Base-by-base conservation (phyloP, 2,888 invertebrate genomes). In the Sicus ferrugineus region DNA sequence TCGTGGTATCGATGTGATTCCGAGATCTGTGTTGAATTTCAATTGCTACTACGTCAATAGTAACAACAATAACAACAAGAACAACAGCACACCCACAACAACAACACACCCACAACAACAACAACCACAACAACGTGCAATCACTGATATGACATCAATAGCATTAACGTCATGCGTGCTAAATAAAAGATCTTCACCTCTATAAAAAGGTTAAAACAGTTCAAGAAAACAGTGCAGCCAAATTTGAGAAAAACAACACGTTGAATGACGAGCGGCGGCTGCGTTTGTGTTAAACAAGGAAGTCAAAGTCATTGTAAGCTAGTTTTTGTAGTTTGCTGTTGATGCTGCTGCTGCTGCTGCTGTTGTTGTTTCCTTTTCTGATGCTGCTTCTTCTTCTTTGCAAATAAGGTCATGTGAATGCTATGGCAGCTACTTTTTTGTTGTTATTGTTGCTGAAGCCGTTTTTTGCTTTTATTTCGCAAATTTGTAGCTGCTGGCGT, bases 381-480 rank as follows among this genome's bases (percentile, higher is more conserved):
- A 5, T 34, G 5, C 38, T 34, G 11, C 38, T 34, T 34, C 11
- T 9, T 34, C 11, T 52, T 16, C 28, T 34, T 30, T 48, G 63
- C 63, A 63, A 63, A 63, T 48, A 63, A 63, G 63, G 63, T 63
- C 63, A 63, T 46, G 63, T 48, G 63, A 63, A 46, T n/a, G n/a
- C 63, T 63, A 46, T 48, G 28, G 48, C 63, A 19, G 48, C 48
- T 46, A 48, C 46, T 63, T 26, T n/a, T 63, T 21, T n/a, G 61
- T 48, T 48, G 16, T 46, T 63, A 16, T 48, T 48, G 14, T n/a
- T 38, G 3, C 19, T 21, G 19, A n/a, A n/a, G n/a, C n/a, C n/a
- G n/a, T n/a, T n/a, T n/a, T n/a, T n/a, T n/a, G n/a, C n/a, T n/a
- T n/a, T n/a, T n/a, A n/a, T n/a, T n/a, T n/a, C n/a, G n/a, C n/a